Conservation (phyloP, 2,888 invertebrate species). For the Adelognathus sp. region DNA sequence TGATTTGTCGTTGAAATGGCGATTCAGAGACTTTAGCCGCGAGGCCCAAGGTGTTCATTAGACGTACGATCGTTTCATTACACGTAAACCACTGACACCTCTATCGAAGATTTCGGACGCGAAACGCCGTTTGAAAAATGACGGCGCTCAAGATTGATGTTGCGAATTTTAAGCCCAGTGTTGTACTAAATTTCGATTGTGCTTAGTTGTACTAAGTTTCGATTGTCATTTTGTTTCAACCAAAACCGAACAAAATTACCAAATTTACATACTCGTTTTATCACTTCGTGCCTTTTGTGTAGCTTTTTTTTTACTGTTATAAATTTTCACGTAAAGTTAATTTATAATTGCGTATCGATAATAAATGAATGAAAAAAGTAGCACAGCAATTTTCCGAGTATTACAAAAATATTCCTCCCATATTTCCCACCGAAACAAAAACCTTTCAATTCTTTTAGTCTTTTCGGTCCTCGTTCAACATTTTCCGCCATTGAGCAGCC, state of each 20-base stretch:
- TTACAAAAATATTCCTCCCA: background rate
- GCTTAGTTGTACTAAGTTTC: background rate
- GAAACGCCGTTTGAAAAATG: background rate
- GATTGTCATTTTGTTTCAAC: too few relatives aligned
- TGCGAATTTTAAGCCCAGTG: background rate
- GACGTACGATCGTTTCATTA: slow-evolving; percentile 4
- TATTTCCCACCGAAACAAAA: background rate
- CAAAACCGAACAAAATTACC: too few relatives aligned
- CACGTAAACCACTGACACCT: background rate
- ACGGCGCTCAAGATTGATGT: background rate
- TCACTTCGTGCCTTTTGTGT: background rate
- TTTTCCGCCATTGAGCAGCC: too few relatives aligned
- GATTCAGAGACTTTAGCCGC: slow-evolving; percentile 2
- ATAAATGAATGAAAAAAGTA: background rate
- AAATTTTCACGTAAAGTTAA: background rate
- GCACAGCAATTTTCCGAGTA: background rate
- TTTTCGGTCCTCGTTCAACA: too few relatives aligned
- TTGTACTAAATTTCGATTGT: background rate
- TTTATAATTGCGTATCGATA: background rate
- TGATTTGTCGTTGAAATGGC: slow-evolving; percentile 36
- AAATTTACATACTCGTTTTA: background rate
- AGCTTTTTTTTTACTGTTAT: background rate
- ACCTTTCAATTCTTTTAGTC: too few relatives aligned
- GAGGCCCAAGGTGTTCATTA: slow-evolving; percentile 21
- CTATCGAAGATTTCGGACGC: background rate